These are phyloP conservation scores for Napeogenes sylphis DNA, from an alignment of 2,888 invertebrate genomes.

Conservation along the genomic window DNA sequence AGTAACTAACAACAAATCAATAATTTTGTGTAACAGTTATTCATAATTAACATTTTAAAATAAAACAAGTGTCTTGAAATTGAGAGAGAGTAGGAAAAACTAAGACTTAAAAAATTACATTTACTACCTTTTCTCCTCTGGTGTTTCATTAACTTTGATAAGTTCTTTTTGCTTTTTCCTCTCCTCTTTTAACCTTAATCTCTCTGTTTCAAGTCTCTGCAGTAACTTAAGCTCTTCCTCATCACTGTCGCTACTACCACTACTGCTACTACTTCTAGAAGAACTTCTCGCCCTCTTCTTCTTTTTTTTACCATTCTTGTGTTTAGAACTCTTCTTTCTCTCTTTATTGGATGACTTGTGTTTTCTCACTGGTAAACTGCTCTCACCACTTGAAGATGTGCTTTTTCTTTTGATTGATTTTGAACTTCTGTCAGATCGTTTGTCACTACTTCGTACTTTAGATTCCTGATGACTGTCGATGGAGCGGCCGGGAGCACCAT, in stretches of 20 bases:
- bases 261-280: conserved; percentile 14
- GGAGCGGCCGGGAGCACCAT: conserved; percentile 44
- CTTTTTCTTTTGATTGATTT: conserved; percentile 38
- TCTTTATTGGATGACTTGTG: conserved; percentile 47
- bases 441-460: conserved; percentile 38
- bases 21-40: too few species aligned
- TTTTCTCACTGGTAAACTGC: conserved; percentile 37
- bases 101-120: neutral
- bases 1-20: too few species aligned
- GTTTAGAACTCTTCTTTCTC: conserved; percentile 39
- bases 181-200: conserved; percentile 81
- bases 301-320: conserved; percentile 55
- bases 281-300: conserved; percentile 40
- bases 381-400: conserved; percentile 33
- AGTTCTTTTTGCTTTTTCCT: conserved; percentile 83
- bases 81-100: too few species aligned
- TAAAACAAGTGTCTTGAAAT: too few species aligned
- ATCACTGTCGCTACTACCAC: conserved; percentile 64
- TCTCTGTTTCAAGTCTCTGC: conserved; percentile 84
- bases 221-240: conserved; percentile 81
- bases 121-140: conserved; percentile 90
- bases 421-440: conserved; percentile 33
- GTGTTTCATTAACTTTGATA: conserved; percentile 93
- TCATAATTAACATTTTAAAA: too few species aligned
- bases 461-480: conserved; percentile 41